phyloP scores from a whole-genome alignment of 2,888 invertebrate genomes.

The Hofmannophila pseudospretella region DNA sequence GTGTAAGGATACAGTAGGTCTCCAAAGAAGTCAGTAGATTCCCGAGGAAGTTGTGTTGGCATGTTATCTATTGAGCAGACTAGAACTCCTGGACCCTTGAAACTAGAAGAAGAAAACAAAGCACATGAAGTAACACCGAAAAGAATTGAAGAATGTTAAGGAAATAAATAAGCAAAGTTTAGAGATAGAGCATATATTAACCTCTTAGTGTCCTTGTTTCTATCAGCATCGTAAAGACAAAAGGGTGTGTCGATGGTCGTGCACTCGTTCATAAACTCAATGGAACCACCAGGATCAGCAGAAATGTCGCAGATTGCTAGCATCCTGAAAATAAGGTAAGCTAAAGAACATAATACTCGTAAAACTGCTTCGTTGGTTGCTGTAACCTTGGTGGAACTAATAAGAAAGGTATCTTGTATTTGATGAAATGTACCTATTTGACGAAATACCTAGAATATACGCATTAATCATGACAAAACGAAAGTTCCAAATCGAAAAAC shows the following conservation, averaged over 20 bases:
- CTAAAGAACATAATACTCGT: not conserved
- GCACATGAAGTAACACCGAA: not conserved
- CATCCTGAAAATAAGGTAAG: slow-evolving; percentile 74
- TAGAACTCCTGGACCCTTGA: slow-evolving; percentile 96
- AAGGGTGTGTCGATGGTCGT: slow-evolving; percentile 99
- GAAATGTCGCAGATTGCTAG: slow-evolving; percentile 98
- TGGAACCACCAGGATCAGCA: slow-evolving; percentile 98
- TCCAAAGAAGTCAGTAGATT: slow-evolving; percentile 98
- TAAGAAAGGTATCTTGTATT: too few relatives aligned
- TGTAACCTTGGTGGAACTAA: too few relatives aligned
- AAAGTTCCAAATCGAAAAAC: not conserved
- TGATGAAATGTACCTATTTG: too few relatives aligned
- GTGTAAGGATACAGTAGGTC: slow-evolving; percentile 93
- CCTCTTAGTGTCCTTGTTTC: slow-evolving; percentile 97
- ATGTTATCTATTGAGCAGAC: slow-evolving; percentile 99
- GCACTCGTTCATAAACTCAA: slow-evolving; percentile 99
- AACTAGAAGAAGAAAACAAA: slow-evolving; percentile 71
- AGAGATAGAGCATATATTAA: slow-evolving; percentile 27
- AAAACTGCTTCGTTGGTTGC: too few relatives aligned
- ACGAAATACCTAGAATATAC: too few relatives aligned
- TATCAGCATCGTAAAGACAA: slow-evolving; percentile 98
- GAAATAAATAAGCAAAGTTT: not conserved
- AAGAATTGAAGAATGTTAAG: too few relatives aligned
- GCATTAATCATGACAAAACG: not conserved
- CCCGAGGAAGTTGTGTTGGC: slow-evolving; percentile 98